Conservation (phyloP, 2,797 vertebrate species). For the Hylomyscus alleni region DNA sequence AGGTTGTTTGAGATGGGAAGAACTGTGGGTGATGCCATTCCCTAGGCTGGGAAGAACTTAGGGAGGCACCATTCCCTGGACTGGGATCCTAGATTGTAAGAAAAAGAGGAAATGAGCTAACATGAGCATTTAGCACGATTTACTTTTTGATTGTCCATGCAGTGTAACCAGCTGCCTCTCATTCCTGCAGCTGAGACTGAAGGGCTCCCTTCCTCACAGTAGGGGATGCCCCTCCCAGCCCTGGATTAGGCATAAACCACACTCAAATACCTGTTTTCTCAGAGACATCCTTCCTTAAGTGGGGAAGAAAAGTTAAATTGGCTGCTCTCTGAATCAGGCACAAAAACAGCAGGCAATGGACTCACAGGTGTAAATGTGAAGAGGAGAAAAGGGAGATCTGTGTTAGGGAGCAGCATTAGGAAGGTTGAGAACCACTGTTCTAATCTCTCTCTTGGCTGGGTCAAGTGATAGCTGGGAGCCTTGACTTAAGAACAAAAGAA, state of each 20-base stretch:
- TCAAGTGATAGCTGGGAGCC: background rate
- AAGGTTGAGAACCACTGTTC: background rate
- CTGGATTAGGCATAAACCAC: background rate
- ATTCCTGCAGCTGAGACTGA: background rate
- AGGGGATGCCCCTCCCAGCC: background rate
- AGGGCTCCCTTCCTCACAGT: background rate
- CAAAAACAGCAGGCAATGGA: background rate
- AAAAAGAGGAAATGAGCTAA: background rate
- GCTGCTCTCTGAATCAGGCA: background rate
- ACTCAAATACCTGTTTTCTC: background rate
- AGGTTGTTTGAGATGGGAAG: background rate
- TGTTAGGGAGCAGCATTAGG: background rate
- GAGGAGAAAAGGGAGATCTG: background rate
- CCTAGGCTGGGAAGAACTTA: background rate
- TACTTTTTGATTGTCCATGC: background rate
- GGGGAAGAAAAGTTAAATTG: background rate
- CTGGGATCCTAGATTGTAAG: background rate
- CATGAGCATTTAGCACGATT: background rate
- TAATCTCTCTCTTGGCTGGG: background rate
- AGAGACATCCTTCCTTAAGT: background rate
- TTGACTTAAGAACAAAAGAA: conserved; percentile 15
- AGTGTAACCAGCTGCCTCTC: background rate
- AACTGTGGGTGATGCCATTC: background rate
- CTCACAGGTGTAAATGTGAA: background rate
- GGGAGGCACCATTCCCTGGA: background rate